Evolutionary conservation across 2,797 vertebrate genomes (phyloP), one percentile per base, ranked within the genome.

Genomic region (Ceryle rudis): DNA sequence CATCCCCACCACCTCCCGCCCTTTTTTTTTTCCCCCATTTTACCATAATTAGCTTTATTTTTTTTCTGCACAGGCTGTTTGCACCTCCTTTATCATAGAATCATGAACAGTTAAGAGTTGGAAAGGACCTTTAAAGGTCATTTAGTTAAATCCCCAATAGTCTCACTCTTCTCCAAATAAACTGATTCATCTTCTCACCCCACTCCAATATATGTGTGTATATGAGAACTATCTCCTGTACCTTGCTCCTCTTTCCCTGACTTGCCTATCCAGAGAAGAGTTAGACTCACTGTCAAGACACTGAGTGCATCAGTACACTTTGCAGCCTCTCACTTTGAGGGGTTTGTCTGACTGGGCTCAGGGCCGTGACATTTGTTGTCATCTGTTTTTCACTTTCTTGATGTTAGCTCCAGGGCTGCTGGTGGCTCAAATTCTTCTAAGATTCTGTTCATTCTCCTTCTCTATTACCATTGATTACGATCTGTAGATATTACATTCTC

Each of bases 241-340:
- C 22, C 6, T 61, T 83, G 31, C 23, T 55, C 10, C 83, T 29
- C 29, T 6, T 8, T 80, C 41, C 13, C 3, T 86, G 57, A 71
- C 49, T 26, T 65, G 46, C 8, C 28, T 85, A 4, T 35, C 33
- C 33, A 42, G 31, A 80, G 75, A 37, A 78, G 29, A 46, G 10
- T 41, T 71, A 75, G 62, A 11, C 25, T 60, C 3, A 0, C 33
- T 82, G 11, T 62, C 21, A 70, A 61, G 72, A 46, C 33, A 39
- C 23, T 4, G 20, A 70, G 6, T 58, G 3, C 35, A 47, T 37
- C 62, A 66, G 14, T 18, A 71, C 0, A 1, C 51, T 23, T 61
- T 54, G 28, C 11, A 60, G 3, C 37, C 23, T 86, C 47, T 79
- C 0, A 0, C 23, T 74, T 55, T 0, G 0, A 71, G 41, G 61